Conservation (phyloP, 2,888 invertebrate species). For the Gerris lacustris region DNA sequence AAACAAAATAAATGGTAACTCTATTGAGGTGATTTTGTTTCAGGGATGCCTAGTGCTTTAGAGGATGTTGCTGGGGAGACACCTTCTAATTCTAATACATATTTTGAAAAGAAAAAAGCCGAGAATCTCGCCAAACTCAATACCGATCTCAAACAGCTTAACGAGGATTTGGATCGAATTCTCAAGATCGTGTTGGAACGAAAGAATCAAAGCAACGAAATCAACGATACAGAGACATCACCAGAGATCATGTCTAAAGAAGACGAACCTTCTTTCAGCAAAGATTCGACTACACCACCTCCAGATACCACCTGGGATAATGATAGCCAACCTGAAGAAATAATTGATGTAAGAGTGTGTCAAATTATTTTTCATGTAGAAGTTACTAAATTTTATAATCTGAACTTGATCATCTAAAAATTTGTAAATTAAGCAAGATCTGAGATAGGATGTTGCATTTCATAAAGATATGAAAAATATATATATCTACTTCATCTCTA, state of each 20-base stretch:
- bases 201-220: not conserved
- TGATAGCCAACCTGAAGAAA: not conserved
- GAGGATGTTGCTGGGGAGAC: too few relatives aligned
- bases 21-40: too few relatives aligned
- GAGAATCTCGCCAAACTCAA: not conserved
- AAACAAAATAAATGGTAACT: too few relatives aligned
- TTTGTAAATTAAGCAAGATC: too few relatives aligned
- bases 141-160: not conserved
- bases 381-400: too few relatives aligned
- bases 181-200: not conserved
- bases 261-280: not conserved
- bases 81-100: too few relatives aligned
- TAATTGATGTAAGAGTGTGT: not conserved
- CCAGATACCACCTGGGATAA: not conserved
- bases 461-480: too few relatives aligned
- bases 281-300: not conserved
- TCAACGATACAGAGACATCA: not conserved
- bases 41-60: too few relatives aligned
- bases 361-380: too few relatives aligned
- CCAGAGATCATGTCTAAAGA: not conserved
- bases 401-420: too few relatives aligned
- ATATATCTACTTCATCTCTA: too few relatives aligned
- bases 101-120: not conserved
- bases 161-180: not conserved
- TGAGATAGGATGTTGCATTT: too few relatives aligned